A percentile compares a stretch with the other conserved stretches of the same genome.
Evolutionary conservation across 2,113 vertebrate genomes (phyloP).

Genomic region (Dicentrarchus labrax): DNA sequence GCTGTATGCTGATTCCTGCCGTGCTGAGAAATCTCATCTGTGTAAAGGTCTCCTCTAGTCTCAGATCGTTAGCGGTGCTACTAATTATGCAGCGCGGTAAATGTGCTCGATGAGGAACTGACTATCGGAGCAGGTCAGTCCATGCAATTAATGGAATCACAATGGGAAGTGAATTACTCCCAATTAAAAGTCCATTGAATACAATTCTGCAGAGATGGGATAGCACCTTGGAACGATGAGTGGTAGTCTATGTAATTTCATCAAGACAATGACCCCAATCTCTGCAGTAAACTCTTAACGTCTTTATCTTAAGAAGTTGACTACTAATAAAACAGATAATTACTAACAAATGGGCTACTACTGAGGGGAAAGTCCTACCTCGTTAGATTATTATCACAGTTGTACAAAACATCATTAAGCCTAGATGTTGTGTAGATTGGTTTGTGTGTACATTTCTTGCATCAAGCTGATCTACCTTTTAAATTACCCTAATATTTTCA

Average conservation of each 20-base stretch:
- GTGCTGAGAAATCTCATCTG: conserved; percentile 72
- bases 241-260: conserved; percentile 64
- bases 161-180: conserved; percentile 80
- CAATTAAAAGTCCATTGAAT: conserved; percentile 83
- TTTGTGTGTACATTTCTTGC: neutral
- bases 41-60: conserved; percentile 67
- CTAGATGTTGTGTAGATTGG: neutral
- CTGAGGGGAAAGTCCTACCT: conserved; percentile 12
- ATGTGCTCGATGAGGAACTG: conserved; percentile 64
- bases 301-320: conserved; percentile 35
- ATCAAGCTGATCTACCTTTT: neutral
- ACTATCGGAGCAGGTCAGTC: conserved; percentile 67
- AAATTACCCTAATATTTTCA: neutral
- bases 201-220: conserved; percentile 59
- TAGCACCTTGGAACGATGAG: conserved; percentile 37
- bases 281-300: conserved; percentile 23
- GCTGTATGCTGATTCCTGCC: conserved; percentile 41
- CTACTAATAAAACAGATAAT: conserved; percentile 57
- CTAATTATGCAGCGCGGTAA: conserved; percentile 73
- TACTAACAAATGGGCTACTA: conserved; percentile 41
- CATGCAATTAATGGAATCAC: conserved; percentile 79
- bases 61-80: conserved; percentile 69
- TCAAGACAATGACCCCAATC: conserved; percentile 63
- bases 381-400: conserved; percentile 12
- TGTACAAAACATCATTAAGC: conserved; percentile 38